Conservation (phyloP, 1,140 invertebrate genomes). For the Cydia strobilella region DNA sequence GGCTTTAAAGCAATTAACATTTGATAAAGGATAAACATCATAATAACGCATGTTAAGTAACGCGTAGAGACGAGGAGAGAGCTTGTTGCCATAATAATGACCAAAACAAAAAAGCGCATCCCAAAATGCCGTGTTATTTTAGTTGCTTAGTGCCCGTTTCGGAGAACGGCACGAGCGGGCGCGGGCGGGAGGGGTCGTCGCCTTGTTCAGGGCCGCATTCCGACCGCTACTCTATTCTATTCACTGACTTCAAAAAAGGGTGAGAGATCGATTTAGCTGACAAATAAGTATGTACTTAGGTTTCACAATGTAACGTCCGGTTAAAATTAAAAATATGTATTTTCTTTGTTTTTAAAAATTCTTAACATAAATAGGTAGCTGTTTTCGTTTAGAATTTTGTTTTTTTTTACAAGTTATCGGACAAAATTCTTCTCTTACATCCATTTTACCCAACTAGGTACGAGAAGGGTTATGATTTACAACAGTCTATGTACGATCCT, state of each 20-base stretch:
- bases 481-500: no score
- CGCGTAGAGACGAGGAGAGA: constrained; percentile 37
- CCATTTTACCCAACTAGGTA: no score
- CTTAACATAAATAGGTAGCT: no score
- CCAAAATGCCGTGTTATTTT: constrained; percentile 73
- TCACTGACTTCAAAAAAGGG: background rate
- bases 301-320: no score
- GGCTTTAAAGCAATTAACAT: background rate
- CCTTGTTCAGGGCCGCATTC: constrained; percentile 63
- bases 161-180: constrained; percentile 65
- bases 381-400: no score
- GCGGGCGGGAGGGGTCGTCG: constrained; percentile 72
- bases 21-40: background rate
- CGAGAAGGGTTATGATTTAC: no score
- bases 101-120: constrained; percentile 71
- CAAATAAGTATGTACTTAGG: no score
- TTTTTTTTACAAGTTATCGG: no score
- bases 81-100: constrained; percentile 53
- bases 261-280: no score
- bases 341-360: no score
- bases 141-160: constrained; percentile 73
- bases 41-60: background rate
- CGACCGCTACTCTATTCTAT: constrained; percentile 1
- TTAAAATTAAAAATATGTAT: no score
- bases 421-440: no score